Percentiles rank a stretch among this genome's conserved stretches.
These are phyloP conservation scores for Dryadula phaetusa DNA, from an alignment of 2,888 invertebrate genomes.

Conservation along the genomic window DNA sequence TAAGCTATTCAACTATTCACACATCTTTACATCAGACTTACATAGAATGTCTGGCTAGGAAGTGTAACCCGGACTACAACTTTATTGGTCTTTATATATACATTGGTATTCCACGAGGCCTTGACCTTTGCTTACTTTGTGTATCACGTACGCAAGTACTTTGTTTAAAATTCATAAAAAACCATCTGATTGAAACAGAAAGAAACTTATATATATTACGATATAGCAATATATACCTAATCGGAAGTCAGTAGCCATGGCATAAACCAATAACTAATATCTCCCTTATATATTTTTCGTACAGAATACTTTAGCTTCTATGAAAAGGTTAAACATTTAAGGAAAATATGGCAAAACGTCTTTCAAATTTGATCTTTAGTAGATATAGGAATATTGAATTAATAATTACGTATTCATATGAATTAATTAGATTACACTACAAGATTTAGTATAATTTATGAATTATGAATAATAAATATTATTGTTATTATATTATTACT, in stretches of 20 bases:
- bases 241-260: no score
- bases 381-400: constrained; percentile 8
- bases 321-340: constrained; percentile 49
- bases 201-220: no score
- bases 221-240: no score
- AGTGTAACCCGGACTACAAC: constrained; percentile 26
- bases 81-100: constrained; percentile 25
- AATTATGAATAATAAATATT: constrained; percentile 4
- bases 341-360: constrained; percentile 48
- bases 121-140: constrained; percentile 31
- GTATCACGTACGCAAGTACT: neutral
- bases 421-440: neutral
- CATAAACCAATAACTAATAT: no score
- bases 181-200: neutral
- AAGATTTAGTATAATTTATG: neutral
- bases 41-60: constrained; percentile 40
- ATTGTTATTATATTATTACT: neutral
- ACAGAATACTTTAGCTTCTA: constrained; percentile 27
- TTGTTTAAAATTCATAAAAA: neutral
- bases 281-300: neutral
- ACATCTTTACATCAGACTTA: constrained; percentile 39
- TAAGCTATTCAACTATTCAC: constrained; percentile 58
- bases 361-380: constrained; percentile 41
- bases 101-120: constrained; percentile 25
- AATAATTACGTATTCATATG: neutral